phyloP scores from a whole-genome alignment of 1,140 invertebrate genomes.

The Pteromalus puparum region DNA sequence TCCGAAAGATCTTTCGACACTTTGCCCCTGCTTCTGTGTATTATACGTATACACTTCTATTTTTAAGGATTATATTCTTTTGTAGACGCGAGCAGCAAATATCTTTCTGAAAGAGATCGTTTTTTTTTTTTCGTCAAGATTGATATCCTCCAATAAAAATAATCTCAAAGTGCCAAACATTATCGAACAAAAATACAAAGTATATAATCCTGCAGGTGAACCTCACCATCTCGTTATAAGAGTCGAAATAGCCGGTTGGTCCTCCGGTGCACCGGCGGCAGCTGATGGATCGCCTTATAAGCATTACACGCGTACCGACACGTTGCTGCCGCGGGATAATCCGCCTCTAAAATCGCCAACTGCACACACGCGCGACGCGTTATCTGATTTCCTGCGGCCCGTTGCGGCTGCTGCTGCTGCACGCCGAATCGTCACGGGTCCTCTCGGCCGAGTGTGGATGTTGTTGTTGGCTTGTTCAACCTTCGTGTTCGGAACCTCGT shows the following conservation, averaged over 20 bases:
- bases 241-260: slow-evolving; percentile 7
- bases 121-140: not conserved
- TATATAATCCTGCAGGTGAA: slow-evolving; percentile 12
- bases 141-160: not conserved
- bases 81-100: not conserved
- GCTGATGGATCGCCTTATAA: slow-evolving; percentile 54
- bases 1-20: slow-evolving; percentile 63
- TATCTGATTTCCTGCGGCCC: slow-evolving; percentile 11
- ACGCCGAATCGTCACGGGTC: not conserved
- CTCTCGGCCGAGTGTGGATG: not conserved
- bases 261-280: slow-evolving; percentile 16
- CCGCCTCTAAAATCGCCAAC: slow-evolving; percentile 9
- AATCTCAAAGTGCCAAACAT: not conserved
- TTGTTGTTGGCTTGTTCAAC: not conserved
- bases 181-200: not conserved
- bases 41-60: not conserved
- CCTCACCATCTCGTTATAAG: slow-evolving; percentile 1
- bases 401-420: not conserved
- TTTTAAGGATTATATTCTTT: not conserved
- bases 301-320: slow-evolving; percentile 42
- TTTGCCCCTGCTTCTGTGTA: slow-evolving; percentile 45
- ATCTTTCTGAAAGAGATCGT: not conserved
- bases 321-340: slow-evolving; percentile 4
- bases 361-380: not conserved
- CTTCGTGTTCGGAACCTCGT: not conserved